A percentile compares a stretch with the other conserved stretches of the same genome.
phyloP scores from a whole-genome alignment of 2,797 vertebrate species.

The Brotula barbata region DNA sequence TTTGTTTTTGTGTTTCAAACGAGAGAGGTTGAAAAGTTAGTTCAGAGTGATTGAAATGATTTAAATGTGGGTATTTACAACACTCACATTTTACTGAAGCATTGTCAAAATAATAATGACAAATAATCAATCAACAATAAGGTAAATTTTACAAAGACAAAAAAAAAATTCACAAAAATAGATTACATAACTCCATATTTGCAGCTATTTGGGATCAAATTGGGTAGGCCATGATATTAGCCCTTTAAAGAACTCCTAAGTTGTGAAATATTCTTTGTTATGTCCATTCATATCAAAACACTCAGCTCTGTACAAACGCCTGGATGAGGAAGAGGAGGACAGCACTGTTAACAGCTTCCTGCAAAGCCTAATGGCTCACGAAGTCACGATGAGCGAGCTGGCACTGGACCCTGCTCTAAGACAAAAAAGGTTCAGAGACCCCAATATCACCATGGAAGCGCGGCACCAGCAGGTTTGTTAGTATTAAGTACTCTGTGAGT shows the following conservation, averaged over 20 bases:
- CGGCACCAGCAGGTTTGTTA: conserved; percentile 88
- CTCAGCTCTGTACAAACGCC: conserved; percentile 85
- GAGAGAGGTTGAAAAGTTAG: too few relatives aligned
- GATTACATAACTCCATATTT: too few relatives aligned
- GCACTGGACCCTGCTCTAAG: conserved; percentile 74
- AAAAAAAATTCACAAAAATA: too few relatives aligned
- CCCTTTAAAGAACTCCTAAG: background rate
- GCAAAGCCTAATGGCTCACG: conserved; percentile 86
- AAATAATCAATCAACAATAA: too few relatives aligned
- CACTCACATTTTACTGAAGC: too few relatives aligned
- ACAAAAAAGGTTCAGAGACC: conserved; percentile 75
- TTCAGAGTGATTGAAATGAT: too few relatives aligned
- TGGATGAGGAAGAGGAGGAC: conserved; percentile 85
- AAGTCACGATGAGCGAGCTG: conserved; percentile 78
- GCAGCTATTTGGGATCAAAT: too few relatives aligned
- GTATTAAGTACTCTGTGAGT: conserved; percentile 32
- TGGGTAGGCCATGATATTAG: too few relatives aligned
- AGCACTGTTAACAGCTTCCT: conserved; percentile 81
- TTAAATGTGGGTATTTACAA: too few relatives aligned
- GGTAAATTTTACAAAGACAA: too few relatives aligned
- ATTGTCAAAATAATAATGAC: too few relatives aligned
- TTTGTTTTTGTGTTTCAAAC: too few relatives aligned
- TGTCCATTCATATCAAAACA: background rate
- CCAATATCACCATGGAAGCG: conserved; percentile 87
- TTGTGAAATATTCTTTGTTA: conserved; percentile 3